Evolutionary conservation across 2,888 invertebrate genomes (phyloP), one percentile per base, ranked within the genome.

Genomic region (Enoplolaimus lenunculus): DNA sequence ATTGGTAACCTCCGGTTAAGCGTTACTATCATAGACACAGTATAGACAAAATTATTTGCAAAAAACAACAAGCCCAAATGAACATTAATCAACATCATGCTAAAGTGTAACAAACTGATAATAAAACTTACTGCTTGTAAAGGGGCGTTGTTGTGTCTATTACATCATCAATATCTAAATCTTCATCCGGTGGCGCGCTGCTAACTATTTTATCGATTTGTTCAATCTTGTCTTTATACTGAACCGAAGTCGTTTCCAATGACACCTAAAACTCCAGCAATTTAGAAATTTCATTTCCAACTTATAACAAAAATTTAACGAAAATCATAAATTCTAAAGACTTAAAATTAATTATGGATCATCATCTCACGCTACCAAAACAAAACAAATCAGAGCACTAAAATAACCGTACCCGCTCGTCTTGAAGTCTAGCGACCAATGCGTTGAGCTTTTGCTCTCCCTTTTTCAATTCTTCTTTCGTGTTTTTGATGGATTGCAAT

Each of bases 101-200:
- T n/a, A n/a, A n/a, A n/a, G n/a, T n/a, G n/a, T n/a, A n/a, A n/a
- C n/a, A n/a, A n/a, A n/a, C n/a, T n/a, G n/a, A n/a, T n/a, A n/a
- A n/a, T n/a, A n/a, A n/a, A 74, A 83, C 87, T 84, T 81, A 90
- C 89, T 95, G 95, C 83, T 90, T 91, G 80, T 94, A 94, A 66
- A 97, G 84, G 0, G 97, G 95, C 31, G 95, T 91, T 70, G 93
- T 92, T 0, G 95, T 93, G 29, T 91, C 91, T 45, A 97, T 93
- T 71, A 94, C 94, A 81, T 95, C 93, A 83, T 98, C 97, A 70
- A 72, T 78, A 77, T 76, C 91, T 89, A 77, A 88, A 87, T 77
- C 77, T 68, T 88, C 87, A 35, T 90, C 83, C 75, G 88, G 87
- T 72, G 75, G 72, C 2, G 74, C 74, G 3, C 73, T 73, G 2